Evolutionary conservation across 2,888 invertebrate species (phyloP), one percentile per base, ranked within the genome.

Genomic region (Sarcophaga variegata): DNA sequence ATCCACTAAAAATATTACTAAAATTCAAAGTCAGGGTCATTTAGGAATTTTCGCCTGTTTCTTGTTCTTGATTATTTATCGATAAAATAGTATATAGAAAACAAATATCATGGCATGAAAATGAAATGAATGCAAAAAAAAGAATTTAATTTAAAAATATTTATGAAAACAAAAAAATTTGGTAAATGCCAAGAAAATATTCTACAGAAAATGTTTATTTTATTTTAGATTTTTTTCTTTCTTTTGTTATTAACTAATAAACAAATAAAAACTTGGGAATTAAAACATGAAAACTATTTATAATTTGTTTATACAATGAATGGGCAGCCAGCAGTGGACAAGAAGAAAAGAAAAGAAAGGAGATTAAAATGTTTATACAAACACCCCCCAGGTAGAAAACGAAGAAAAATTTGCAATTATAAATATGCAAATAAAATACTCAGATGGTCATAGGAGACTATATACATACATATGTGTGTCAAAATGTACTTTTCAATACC

Each of bases 21-120:
- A 37, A 74, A 74, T 71, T 37, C 62, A 74, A 62, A 60, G 62
- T 74, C 72, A 74, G 72, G 72, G 72, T 74, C 72, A 74, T 60
- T 27, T 22, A 37, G 5, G 37, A 37, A 37, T 62, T 62, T 62
- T 20, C n/a, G 10, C 22, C 8, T 70, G 2, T 11, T 54, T 70
- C 49, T 37, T 8, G 12, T 10, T 22, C 6, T 14, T 22, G 72
- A 37, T 37, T 8, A 37, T 62, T 60, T 45, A 62, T 62, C 72
- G 45, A 74, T 74, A 74, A 74, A 74, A 70, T 54, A 27, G 1
- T 54, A 60, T 74, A 69, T 62, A 47, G 3, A 5, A 72, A 74
- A 72, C 1, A 69, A 69, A 69, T 22, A 71, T 14, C 2, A 8
- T n/a, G 45, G 14, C 6, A 17, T 45, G 17, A 17, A 66, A 37